phyloP scores from a whole-genome alignment of 1,140 invertebrate genomes.

The Oncopodura yosiiana region DNA sequence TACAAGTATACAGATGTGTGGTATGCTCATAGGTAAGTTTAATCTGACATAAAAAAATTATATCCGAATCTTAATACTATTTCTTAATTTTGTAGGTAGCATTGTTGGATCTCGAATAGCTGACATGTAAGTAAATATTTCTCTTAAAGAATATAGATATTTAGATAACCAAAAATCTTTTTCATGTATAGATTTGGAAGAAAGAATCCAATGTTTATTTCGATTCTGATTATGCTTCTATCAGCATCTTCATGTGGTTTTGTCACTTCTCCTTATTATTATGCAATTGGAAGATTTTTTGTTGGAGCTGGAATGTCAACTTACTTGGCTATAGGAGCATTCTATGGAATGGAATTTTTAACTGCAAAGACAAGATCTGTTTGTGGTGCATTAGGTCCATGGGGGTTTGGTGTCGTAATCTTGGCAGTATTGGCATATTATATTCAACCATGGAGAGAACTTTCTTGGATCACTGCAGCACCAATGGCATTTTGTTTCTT shows the following conservation, averaged over 20 bases:
- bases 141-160: neutral
- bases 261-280: neutral
- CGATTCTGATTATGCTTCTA: neutral
- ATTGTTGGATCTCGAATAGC: neutral
- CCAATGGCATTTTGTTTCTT: constrained; percentile 3
- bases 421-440: constrained; percentile 2
- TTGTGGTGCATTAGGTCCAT: constrained; percentile 7
- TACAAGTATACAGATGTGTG: neutral
- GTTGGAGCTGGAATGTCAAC: constrained; percentile 5
- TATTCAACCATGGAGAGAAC: constrained; percentile 2
- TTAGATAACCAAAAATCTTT: neutral
- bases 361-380: constrained; percentile 3
- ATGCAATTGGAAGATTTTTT: constrained; percentile 3
- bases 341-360: constrained; percentile 20
- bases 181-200: constrained; percentile 5
- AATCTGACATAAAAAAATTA: neutral
- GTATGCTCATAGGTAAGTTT: neutral
- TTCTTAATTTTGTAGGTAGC: neutral
- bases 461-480: neutral
- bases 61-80: neutral
- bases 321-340: constrained; percentile 6
- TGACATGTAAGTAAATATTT: neutral
- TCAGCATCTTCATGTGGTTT: neutral
- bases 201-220: constrained; percentile 8
- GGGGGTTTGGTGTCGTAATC: constrained; percentile 11